Percentiles rank a stretch among this genome's conserved stretches.
These are phyloP conservation scores for Brachirus orientalis DNA, from an alignment of 2,113 vertebrate species.

Conservation along the genomic window DNA sequence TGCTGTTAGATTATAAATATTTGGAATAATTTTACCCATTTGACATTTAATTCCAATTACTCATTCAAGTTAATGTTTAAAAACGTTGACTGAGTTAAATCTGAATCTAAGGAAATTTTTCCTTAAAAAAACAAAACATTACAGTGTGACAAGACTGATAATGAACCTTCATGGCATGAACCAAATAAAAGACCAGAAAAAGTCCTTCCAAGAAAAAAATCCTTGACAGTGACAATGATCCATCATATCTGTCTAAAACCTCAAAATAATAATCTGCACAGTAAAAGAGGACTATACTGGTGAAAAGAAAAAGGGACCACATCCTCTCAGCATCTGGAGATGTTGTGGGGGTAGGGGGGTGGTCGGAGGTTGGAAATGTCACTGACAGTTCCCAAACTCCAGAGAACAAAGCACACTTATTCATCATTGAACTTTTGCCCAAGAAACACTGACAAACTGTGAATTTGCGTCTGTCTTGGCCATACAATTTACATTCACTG, in stretches of 20 bases:
- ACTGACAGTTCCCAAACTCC: conserved; percentile 63
- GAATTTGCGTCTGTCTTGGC: conserved; percentile 18
- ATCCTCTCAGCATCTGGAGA: conserved; percentile 74
- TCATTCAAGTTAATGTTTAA: neutral
- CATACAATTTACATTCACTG: conserved; percentile 42
- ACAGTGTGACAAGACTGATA: neutral
- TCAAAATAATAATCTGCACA: conserved; percentile 52
- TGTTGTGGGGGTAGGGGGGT: conserved; percentile 31
- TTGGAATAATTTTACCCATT: neutral
- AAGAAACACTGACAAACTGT: conserved; percentile 39
- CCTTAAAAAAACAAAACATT: neutral
- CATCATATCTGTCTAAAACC: conserved; percentile 23
- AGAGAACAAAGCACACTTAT: conserved; percentile 73
- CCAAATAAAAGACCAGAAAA: neutral
- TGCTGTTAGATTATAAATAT: neutral
- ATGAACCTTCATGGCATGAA: neutral
- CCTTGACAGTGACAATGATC: conserved; percentile 12
- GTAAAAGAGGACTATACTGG: conserved; percentile 67
- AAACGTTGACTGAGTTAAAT: neutral
- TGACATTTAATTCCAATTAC: too few relatives aligned
- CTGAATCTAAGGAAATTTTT: neutral
- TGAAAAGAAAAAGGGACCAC: conserved; percentile 63
- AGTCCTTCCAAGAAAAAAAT: neutral
- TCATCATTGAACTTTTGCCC: conserved; percentile 71
- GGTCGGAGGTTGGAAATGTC: conserved; percentile 57